These are phyloP conservation scores for Columba janthina DNA, from an alignment of 2,113 vertebrate genomes.

Conservation along the genomic window DNA sequence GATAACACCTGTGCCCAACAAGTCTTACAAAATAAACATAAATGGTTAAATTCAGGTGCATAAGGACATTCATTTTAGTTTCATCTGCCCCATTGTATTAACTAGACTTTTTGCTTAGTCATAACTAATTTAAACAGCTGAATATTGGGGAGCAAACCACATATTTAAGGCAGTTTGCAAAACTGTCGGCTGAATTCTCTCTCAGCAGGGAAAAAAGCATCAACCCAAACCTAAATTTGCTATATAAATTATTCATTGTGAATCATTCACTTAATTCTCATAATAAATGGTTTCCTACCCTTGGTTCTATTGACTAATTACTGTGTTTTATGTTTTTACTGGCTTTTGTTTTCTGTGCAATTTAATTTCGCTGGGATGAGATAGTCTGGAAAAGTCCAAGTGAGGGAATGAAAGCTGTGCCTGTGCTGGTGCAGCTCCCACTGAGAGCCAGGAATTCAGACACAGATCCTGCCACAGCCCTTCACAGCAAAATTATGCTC, in stretches of 20 bases:
- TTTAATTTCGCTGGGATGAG: constrained; percentile 41
- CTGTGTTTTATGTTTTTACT: constrained; percentile 39
- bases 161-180: neutral
- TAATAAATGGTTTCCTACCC: constrained; percentile 54
- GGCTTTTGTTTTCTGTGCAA: constrained; percentile 30
- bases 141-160: neutral
- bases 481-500: neutral
- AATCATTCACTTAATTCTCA: constrained; percentile 47
- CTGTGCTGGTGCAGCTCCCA: neutral
- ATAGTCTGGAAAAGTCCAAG: constrained; percentile 12
- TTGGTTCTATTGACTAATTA: constrained; percentile 52
- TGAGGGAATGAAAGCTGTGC: neutral
- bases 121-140: neutral
- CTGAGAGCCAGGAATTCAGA: neutral
- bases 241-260: constrained; percentile 58
- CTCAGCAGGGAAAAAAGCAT: neutral
- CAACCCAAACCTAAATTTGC: neutral
- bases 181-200: neutral
- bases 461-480: neutral
- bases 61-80: neutral
- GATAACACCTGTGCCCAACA: neutral
- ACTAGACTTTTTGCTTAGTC: neutral
- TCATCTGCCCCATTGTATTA: neutral
- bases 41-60: neutral
- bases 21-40: neutral